Evolutionary conservation across 2,888 invertebrate genomes (phyloP), one percentile per base, ranked within the genome.

Genomic region (Andrena chrysosceles): DNA sequence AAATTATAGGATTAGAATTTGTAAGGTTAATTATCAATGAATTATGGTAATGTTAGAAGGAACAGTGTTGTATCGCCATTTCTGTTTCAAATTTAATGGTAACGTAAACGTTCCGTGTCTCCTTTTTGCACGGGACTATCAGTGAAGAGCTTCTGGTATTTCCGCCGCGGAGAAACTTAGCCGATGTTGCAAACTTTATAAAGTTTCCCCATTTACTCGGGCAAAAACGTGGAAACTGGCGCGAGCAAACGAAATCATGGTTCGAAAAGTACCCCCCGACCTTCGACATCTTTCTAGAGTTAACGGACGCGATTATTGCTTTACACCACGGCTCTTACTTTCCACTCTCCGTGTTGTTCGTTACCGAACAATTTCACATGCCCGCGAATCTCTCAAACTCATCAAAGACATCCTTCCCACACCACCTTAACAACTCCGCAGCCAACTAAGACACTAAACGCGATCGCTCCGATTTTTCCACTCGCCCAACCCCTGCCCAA

Each of bases 191-290:
- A 72, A 85, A 87, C 72, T 85, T 84, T 80, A 73, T 63, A 82
- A 88, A 86, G 83, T 88, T 88, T 85, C 83, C 81, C 80, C 86
- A 86, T 87, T 85, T 86, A 83, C 80, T 67, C 68, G 73, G 29
- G 76, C 76, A 84, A 87, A 87, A 87, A 84, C 76, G 77, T 71
- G 76, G 81, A 77, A 76, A 84, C 82, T 82, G 59, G 74, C 42
- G 67, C 66, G 74, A 72, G 81, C 85, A 87, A 86, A 87, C 87
- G 84, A 85, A 85, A 85, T 87, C 85, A 77, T 73, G 84, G 70
- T 68, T 81, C 75, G 81, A 85, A 85, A 84, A 76, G 73, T 68
- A 76, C 73, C 70, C 77, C 29, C 64, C 83, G 83, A 83, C 83
- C 86, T 87, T 85, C 80, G 77, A 81, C 85, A 87, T 82, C 82